phyloP scores from a whole-genome alignment of 2,113 vertebrate genomes.

The Ifrita kowaldi region DNA sequence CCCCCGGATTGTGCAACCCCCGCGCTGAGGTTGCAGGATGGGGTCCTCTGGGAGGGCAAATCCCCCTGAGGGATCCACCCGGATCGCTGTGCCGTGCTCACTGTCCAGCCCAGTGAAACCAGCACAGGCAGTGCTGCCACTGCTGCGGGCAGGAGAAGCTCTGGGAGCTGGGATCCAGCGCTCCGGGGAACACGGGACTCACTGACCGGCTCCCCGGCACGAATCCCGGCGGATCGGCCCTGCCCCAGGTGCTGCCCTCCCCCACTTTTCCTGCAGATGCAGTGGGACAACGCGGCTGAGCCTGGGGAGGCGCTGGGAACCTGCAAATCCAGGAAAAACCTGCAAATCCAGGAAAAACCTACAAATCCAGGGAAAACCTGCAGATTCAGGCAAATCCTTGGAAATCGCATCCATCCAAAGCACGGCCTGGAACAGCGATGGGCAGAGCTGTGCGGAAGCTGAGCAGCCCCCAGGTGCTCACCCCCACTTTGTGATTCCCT shows the following conservation, averaged over 20 bases:
- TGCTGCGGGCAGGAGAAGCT: background rate
- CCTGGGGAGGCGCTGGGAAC: accelerated
- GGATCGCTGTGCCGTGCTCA: background rate
- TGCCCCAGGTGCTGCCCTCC: background rate
- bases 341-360: no score
- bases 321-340: no score
- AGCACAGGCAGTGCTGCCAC: background rate
- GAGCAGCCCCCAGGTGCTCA: accelerated
- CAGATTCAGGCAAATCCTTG: background rate
- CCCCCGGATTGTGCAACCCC: accelerated
- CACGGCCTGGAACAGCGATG: accelerated
- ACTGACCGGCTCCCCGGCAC: accelerated
- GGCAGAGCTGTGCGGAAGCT: background rate
- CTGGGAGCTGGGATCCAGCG: no score
- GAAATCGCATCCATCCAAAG: accelerated
- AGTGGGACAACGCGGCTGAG: accelerated
- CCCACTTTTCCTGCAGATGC: background rate
- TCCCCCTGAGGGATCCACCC: background rate
- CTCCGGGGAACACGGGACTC: background rate
- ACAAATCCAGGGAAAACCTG: background rate
- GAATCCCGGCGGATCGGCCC: background rate
- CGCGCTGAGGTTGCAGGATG: accelerated
- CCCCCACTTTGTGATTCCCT: background rate
- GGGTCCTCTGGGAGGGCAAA: background rate
- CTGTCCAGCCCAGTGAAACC: background rate